Base-by-base conservation (phyloP, 2,888 invertebrate genomes). In the Octonoba sinensis region DNA sequence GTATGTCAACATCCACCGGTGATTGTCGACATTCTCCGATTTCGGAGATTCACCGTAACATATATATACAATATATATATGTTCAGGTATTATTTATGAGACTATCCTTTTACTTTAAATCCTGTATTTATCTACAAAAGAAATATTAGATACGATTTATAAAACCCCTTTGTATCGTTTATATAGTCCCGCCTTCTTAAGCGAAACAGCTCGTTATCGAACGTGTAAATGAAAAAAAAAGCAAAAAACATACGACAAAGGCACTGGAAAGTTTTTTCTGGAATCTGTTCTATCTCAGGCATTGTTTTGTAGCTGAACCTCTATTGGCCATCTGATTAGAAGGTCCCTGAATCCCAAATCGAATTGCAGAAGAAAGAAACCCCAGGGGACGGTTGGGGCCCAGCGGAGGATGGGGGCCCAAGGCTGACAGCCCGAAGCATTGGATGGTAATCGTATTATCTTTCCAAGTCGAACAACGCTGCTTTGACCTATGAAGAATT, bases 271-370 rank as follows among this genome's bases (percentile, higher is more conserved):
- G 18, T n/a, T n/a, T 13, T 15, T 11, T 24, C 57, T 47, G 6
- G 67, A 67, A 67, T 69, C 69, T 77, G 69, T 62, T 66, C 65
- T 67, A 27, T 27, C 62, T 74, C 46, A 57, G 24, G 64, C 69
- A 77, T 77, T 64, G 76, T 77, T 70, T 62, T 70, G 76, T 64
- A 77, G 67, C 75, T 51, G 75, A 16, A 56, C 69, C 59, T 49
- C 60, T 70, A 77, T 77, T 70, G 76, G 70, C 62, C 76, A 64
- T 77, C 69, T 77, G 76, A 77, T 77, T 70, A 70, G 76, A 47
- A 6, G 47, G 69, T 70, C 69, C 56, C 76, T 6, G 6, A 44
- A 36, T 77, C 76, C 76, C 69, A 70, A 77, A 77, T 77, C 76
- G 76, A 77, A 77, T 77, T 49, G 54, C 56, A 51, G 15, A 27